These are phyloP conservation scores for Chloroceryle inda DNA, from an alignment of 2,797 vertebrate genomes.

Conservation along the genomic window DNA sequence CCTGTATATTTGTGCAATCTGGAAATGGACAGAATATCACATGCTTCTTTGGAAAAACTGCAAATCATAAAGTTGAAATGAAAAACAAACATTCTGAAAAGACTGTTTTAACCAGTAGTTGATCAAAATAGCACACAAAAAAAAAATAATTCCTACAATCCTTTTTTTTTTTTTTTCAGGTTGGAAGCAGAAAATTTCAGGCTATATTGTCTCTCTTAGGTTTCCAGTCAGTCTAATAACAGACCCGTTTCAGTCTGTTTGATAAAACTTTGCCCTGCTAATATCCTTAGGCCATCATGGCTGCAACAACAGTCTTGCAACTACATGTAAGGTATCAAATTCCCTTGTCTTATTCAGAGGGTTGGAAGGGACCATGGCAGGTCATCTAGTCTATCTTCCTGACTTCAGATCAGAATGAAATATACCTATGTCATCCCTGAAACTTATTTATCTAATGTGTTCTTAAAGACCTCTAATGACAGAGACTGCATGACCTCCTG, in stretches of 20 bases:
- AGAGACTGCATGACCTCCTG: not conserved
- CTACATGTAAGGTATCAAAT: not conserved
- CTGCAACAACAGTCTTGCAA: not conserved
- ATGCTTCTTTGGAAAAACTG: not conserved
- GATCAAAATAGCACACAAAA: not conserved
- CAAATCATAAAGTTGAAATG: conserved; percentile 22
- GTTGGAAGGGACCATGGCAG: not conserved
- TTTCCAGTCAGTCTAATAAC: not conserved
- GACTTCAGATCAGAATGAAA: not conserved
- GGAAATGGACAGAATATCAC: conserved; percentile 2
- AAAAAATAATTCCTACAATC: not conserved
- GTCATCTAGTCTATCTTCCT: not conserved
- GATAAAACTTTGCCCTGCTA: not conserved
- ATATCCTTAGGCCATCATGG: not conserved
- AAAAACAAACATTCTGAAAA: not conserved
- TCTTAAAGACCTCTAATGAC: conserved; percentile 7
- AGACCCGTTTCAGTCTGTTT: not conserved
- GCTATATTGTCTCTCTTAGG: not conserved
- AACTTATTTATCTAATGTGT: not conserved
- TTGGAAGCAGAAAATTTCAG: not conserved
- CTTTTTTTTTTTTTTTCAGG: not conserved
- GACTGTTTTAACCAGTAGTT: not conserved
- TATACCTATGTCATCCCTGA: not conserved
- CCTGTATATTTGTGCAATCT: not conserved
- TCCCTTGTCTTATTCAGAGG: not conserved